These are phyloP conservation scores for Alexandromys fortis DNA, from an alignment of 2,113 vertebrate species.

Conservation along the genomic window DNA sequence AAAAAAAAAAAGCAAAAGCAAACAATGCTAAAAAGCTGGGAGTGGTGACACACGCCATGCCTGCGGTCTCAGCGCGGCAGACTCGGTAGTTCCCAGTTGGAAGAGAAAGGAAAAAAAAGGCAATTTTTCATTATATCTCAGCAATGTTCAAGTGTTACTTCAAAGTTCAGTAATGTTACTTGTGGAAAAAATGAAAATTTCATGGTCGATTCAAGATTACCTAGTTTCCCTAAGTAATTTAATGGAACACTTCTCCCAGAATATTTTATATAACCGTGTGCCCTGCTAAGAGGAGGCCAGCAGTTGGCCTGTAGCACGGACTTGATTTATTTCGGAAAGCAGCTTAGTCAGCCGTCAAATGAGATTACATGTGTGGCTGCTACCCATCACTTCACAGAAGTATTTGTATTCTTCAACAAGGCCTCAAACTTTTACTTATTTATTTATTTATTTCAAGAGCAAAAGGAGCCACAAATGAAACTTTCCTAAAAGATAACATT, in stretches of 20 bases:
- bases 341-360: slow-evolving; percentile 63
- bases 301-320: neutral
- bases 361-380: slow-evolving; percentile 56
- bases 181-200: slow-evolving; percentile 27
- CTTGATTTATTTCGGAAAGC: slow-evolving; percentile 60
- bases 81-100: neutral
- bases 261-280: slow-evolving; percentile 5
- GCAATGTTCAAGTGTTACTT: neutral
- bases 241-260: slow-evolving; percentile 31
- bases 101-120: neutral
- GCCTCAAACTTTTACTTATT: slow-evolving; percentile 25
- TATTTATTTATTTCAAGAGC: slow-evolving; percentile 41
- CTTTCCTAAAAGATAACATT: slow-evolving; percentile 45
- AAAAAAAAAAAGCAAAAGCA: neutral
- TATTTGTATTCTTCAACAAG: slow-evolving; percentile 50
- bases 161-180: slow-evolving; percentile 34
- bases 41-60: neutral
- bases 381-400: slow-evolving; percentile 54
- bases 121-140: neutral
- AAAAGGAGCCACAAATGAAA: slow-evolving; percentile 42
- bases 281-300: neutral
- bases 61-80: neutral
- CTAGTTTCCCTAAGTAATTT: slow-evolving; percentile 25
- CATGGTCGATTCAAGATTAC: slow-evolving; percentile 8
- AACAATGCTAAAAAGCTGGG: neutral